Conservation (phyloP, 2,113 vertebrate species). For the Rhinogobius similis region DNA sequence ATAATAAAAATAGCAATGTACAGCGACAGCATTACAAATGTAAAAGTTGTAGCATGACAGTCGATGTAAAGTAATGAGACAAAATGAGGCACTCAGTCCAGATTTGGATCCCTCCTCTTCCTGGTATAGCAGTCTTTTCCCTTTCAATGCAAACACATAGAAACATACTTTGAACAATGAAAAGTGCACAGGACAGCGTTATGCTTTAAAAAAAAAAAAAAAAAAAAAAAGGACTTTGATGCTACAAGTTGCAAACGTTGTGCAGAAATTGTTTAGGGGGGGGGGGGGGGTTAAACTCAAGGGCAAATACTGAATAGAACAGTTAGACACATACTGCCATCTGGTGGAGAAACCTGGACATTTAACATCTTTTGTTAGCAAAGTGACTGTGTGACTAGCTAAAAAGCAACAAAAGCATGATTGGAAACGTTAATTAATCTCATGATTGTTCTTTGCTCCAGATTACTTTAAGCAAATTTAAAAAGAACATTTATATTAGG, state of each 20-base stretch:
- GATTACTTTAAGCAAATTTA: constrained; percentile 11
- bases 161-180: neutral
- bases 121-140: constrained; percentile 21
- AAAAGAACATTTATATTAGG: constrained; percentile 1
- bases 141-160: constrained; percentile 43
- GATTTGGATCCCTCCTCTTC: constrained; percentile 22
- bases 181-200: neutral
- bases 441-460: constrained; percentile 70
- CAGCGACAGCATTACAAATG: constrained; percentile 72
- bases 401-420: constrained; percentile 25
- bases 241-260: constrained; percentile 20
- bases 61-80: constrained; percentile 39
- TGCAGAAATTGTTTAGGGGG: neutral
- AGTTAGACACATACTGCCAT: constrained; percentile 27
- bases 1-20: constrained; percentile 67
- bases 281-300: neutral
- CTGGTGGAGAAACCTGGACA: constrained; percentile 22
- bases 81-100: constrained; percentile 16
- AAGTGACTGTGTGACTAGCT: constrained; percentile 55
- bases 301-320: neutral
- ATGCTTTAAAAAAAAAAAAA: neutral
- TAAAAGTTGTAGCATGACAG: constrained; percentile 59
- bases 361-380: constrained; percentile 20
- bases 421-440: constrained; percentile 28
- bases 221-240: neutral